Conservation (phyloP, 2,113 vertebrate species). For the Tringa solitaria region DNA sequence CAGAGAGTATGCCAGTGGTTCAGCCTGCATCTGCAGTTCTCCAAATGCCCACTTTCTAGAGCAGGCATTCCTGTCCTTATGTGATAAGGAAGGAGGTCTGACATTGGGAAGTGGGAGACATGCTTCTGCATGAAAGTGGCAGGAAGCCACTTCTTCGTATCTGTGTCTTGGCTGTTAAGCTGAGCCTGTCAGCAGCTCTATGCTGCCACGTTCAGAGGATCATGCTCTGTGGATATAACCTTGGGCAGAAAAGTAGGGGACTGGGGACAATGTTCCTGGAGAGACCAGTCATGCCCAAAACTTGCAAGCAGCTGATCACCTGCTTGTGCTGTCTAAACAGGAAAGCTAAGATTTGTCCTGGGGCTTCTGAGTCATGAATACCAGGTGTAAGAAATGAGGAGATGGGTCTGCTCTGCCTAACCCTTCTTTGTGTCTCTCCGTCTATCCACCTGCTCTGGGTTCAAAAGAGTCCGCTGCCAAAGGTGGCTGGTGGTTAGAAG, state of each 20-base stretch:
- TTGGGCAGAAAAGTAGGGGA: neutral
- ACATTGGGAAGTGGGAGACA: neutral
- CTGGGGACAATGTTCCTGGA: neutral
- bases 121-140: neutral
- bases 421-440: neutral
- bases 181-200: neutral
- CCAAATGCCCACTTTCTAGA: neutral
- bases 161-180: neutral
- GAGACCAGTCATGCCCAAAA: neutral
- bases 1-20: neutral
- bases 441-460: neutral
- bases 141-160: neutral
- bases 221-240: neutral
- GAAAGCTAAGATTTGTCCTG: neutral
- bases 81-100: neutral
- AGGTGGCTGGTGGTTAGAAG: neutral
- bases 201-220: neutral
- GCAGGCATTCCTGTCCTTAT: neutral
- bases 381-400: neutral
- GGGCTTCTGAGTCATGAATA: neutral
- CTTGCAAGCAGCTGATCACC: neutral
- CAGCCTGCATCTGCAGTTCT: neutral
- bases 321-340: neutral
- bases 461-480: neutral
- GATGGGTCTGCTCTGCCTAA: neutral